Conservation (phyloP, 2,888 invertebrate genomes). For the Tolmerus cingulatus region DNA sequence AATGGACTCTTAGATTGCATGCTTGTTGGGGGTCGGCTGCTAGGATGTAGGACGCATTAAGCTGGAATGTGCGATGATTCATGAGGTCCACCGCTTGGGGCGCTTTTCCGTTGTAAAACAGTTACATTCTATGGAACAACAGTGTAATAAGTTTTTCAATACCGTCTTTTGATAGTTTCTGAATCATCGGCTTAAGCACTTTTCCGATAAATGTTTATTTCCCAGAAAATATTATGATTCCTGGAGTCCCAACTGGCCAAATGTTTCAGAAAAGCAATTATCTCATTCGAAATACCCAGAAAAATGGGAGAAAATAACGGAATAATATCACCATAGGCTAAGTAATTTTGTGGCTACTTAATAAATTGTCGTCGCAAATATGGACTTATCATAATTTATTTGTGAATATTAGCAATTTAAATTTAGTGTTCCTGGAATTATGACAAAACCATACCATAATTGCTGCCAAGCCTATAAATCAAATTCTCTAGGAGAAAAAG, state of each 20-base stretch:
- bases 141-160: not conserved
- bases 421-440: no score
- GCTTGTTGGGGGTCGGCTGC: not conserved
- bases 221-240: not conserved
- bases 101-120: not conserved
- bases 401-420: no score
- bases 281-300: not conserved
- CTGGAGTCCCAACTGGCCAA: not conserved
- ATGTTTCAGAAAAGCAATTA: not conserved
- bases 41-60: not conserved
- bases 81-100: not conserved
- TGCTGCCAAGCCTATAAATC: no score
- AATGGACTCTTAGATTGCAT: not conserved
- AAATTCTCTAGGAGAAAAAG: no score
- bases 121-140: not conserved
- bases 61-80: not conserved
- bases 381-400: no score
- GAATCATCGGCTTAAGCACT: not conserved
- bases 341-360: no score
- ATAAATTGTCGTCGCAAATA: no score
- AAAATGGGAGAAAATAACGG: not conserved
- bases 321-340: no score
- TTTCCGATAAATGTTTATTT: not conserved
- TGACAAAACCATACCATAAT: no score
- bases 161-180: not conserved